Evolutionary conservation across 30 jellyfish, hydroid and myxozoan genomes (phyloP).

Genomic region (Clytia hemisphaerica): DNA sequence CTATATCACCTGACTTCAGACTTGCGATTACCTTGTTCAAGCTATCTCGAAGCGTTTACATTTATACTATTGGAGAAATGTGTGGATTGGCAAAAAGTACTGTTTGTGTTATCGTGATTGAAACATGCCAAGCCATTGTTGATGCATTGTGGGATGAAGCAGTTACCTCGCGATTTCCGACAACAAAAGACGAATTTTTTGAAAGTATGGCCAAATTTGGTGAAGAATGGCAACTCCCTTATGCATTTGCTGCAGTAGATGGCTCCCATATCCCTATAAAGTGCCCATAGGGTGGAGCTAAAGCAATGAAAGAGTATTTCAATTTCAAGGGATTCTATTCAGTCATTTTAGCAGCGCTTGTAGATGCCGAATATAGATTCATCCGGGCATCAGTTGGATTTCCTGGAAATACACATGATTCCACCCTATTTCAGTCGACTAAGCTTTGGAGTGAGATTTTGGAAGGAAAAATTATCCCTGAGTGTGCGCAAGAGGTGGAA

Average conservation of each 20-base stretch:
- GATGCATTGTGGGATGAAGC: background rate
- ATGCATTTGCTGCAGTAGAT: slow-evolving; percentile 47
- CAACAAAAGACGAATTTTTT: slow-evolving; percentile 32
- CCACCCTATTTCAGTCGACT: too few species aligned
- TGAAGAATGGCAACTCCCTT: slow-evolving; percentile 58
- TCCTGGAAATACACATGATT: too few species aligned
- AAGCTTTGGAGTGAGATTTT: too few species aligned
- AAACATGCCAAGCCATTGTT: background rate
- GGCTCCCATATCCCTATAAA: slow-evolving; percentile 47
- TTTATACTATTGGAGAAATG: slow-evolving; percentile 50
- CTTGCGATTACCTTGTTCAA: slow-evolving; percentile 49
- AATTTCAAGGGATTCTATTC: too few species aligned
- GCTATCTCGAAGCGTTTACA: slow-evolving; percentile 59
- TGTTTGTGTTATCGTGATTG: slow-evolving; percentile 6
- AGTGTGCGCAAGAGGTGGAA: slow-evolving; percentile 32
- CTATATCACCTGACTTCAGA: slow-evolving; percentile 56
- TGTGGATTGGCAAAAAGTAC: slow-evolving; percentile 57
- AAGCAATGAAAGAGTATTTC: too few species aligned
- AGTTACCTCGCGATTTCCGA: slow-evolving; percentile 18
- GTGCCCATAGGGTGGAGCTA: too few species aligned
- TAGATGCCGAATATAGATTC: too few species aligned
- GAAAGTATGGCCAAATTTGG: slow-evolving; percentile 42
- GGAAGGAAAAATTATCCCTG: slow-evolving; percentile 27
- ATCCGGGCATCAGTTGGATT: too few species aligned
- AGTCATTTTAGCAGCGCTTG: too few species aligned